phyloP scores from a whole-genome alignment of 2,113 vertebrate genomes.

The Peromyscus polionotus region DNA sequence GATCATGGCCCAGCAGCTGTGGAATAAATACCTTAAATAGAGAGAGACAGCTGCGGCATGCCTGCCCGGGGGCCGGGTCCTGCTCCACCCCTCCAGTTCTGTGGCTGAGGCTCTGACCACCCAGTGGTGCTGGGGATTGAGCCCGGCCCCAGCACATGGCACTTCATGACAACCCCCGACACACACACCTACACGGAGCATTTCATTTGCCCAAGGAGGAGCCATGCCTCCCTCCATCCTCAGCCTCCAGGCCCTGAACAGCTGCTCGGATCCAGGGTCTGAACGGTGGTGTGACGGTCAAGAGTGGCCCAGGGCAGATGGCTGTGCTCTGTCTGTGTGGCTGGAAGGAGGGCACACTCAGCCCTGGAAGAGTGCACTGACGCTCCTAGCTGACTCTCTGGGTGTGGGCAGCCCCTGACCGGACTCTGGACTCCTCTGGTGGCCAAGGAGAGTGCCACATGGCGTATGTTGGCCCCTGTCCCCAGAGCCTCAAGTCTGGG shows the following conservation, averaged over 20 bases:
- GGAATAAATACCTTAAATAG: constrained; percentile 57
- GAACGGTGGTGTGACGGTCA: constrained; percentile 74
- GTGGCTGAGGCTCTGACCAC: not conserved
- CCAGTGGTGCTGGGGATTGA: not conserved
- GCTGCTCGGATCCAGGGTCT: constrained; percentile 76
- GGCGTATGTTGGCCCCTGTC: fast-evolving
- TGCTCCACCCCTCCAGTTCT: not conserved
- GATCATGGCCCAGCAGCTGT: constrained; percentile 61
- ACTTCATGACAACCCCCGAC: not conserved
- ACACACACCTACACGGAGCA: not conserved
- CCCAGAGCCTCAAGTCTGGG: not conserved
- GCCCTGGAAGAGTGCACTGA: fast-evolving
- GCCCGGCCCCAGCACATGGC: not conserved
- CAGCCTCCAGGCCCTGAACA: constrained; percentile 67
- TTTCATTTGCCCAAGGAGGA: constrained; percentile 63
- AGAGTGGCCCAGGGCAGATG: not conserved
- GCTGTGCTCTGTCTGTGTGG: not conserved
- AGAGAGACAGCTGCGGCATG: constrained; percentile 61
- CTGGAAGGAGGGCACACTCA: constrained; percentile 70
- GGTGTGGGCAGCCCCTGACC: not conserved
- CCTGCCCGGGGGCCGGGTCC: not conserved
- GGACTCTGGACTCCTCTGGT: not conserved
- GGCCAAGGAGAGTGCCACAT: not conserved
- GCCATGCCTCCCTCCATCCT: not conserved
- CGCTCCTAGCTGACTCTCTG: not conserved